Evolutionary conservation across 2,113 vertebrate species (phyloP), one percentile per base, ranked within the genome.

Genomic region (Empidonax alnorum): DNA sequence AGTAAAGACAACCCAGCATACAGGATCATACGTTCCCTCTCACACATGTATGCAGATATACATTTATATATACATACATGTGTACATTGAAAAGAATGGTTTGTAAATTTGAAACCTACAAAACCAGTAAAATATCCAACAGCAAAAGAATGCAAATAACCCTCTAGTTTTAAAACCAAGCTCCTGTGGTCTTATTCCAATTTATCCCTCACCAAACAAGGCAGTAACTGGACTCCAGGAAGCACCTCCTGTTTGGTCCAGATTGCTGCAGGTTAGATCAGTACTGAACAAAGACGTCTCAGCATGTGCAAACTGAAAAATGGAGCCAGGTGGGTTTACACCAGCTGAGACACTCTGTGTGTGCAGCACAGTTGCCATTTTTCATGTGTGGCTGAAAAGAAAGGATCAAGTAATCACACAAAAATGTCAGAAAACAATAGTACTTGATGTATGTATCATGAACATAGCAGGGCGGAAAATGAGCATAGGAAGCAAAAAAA

Each of bases 331-430:
- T 3, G 42, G n/a, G 19, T 85, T 86, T 88, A 83, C 30, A 77
- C 28, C 19, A 41, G 81, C 63, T 59, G 55, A 94, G 63, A 76
- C 20, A 53, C 28, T 39, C n/a, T 3, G 0, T 24, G 21, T 37
- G 47, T 65, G 92, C 56, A 86, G 69, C 3, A 3, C 31, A 65
- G 65, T 37, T 0, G 7, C 30, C 58, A 47, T 59, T 96, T 97
- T 92, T 91, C 49, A 58, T 76, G 20, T 78, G 81, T 79, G 90
- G 87, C 67, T 97, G 88, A 92, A 96, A 95, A 90, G 53, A 90
- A 91, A 97, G 52, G 44, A 81, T 87, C 44, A 62, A 89, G 67
- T 84, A 89, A 97, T 67, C 63, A 78, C 2, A 16, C 46, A 77
- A 79, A 63, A 94, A 84, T 27, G 6, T 63, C 79, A 96, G 93